Evolutionary conservation across 1,140 invertebrate genomes (phyloP).

Genomic region (Venturia canescens): DNA sequence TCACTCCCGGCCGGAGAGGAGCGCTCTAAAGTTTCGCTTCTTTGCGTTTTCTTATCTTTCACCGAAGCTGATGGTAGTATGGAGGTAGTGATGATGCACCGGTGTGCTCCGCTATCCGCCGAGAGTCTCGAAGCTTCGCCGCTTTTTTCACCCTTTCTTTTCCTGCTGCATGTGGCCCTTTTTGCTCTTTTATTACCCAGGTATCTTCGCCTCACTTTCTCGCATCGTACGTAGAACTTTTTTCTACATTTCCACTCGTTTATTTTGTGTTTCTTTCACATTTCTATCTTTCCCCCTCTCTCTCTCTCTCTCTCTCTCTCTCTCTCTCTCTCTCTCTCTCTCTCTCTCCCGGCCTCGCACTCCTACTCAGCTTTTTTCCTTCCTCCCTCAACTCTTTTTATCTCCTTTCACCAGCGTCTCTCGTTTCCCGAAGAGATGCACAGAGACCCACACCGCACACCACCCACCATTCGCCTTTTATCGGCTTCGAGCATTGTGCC

Average conservation of each 20-base stretch:
- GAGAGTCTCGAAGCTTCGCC: constrained; percentile 8
- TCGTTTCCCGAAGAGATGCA: neutral
- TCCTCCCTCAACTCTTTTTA: too few relatives aligned
- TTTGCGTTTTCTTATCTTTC: constrained; percentile 60
- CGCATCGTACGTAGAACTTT: constrained; percentile 2
- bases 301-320: constrained; percentile 22
- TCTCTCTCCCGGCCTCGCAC: constrained; percentile 46
- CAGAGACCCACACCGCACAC: constrained; percentile 2
- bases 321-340: neutral
- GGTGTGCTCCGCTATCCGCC: constrained; percentile 29
- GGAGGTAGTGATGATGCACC: constrained; percentile 17
- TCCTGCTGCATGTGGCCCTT: neutral
- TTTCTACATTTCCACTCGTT: neutral
- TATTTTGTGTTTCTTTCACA: constrained; percentile 34
- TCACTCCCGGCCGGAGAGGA: neutral
- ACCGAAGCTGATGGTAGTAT: constrained; percentile 51
- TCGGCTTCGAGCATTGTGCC: constrained; percentile 40
- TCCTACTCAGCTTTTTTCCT: constrained; percentile 14
- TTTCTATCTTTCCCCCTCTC: constrained; percentile 8
- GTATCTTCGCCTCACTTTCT: constrained; percentile 21
- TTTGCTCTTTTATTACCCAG: constrained; percentile 34
- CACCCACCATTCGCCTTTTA: constrained; percentile 32
- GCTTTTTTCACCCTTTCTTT: constrained; percentile 36
- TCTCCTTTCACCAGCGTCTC: constrained; percentile 23
- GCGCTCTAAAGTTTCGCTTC: constrained; percentile 52